These are phyloP conservation scores for Teinopalpus imperialis DNA, from an alignment of 2,888 invertebrate species.

Conservation along the genomic window DNA sequence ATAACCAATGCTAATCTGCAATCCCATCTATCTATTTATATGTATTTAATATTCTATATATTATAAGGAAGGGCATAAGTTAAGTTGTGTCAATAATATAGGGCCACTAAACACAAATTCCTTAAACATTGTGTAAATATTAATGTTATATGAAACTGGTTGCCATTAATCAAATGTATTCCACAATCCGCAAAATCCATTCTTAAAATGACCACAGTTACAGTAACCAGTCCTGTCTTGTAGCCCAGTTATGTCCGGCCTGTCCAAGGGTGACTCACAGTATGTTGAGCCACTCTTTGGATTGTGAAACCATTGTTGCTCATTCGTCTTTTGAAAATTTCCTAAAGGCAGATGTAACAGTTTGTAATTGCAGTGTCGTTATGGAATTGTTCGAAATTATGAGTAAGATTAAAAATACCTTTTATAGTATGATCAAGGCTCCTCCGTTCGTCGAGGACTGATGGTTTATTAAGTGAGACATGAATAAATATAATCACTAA, in stretches of 20 bases:
- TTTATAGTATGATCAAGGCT: too few relatives aligned
- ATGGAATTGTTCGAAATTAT: background rate
- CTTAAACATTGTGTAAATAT: too few relatives aligned
- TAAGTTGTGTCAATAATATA: too few relatives aligned
- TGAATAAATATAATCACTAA: too few relatives aligned
- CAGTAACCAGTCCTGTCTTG: constrained; percentile 6
- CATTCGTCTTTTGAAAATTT: constrained; percentile 40
- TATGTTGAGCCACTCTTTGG: constrained; percentile 34
- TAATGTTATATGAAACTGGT: constrained; percentile 12
- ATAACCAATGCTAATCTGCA: too few relatives aligned
- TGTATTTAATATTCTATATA: too few relatives aligned
- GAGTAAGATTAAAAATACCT: background rate
- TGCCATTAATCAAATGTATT: constrained; percentile 13
- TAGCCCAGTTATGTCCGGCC: constrained; percentile 21
- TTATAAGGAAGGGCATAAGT: too few relatives aligned
- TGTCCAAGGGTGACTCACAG: constrained; percentile 39
- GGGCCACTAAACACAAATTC: too few relatives aligned
- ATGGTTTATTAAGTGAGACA: too few relatives aligned
- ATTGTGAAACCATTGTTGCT: constrained; percentile 45
- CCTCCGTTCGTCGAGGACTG: too few relatives aligned
- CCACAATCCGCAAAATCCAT: constrained; percentile 11
- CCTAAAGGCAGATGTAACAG: constrained; percentile 39
- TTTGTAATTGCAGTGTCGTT: constrained; percentile 37
- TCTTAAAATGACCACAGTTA: background rate
- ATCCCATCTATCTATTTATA: too few relatives aligned